These are phyloP conservation scores for Actenoides hombroni DNA, from an alignment of 2,113 vertebrate genomes.

Conservation along the genomic window DNA sequence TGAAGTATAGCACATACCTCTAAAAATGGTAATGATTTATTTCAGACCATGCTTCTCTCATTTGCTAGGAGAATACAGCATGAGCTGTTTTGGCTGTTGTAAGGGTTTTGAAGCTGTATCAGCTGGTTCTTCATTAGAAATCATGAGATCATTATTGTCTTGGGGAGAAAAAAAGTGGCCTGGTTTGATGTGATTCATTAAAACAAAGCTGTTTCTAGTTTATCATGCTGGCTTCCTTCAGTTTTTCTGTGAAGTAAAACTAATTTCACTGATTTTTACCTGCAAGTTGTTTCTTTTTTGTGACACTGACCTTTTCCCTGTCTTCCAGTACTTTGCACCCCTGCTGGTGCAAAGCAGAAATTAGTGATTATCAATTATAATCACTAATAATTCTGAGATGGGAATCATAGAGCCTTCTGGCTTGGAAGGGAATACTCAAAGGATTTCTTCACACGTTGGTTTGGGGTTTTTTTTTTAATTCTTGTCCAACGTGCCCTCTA, in stretches of 20 bases:
- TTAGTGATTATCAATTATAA: neutral
- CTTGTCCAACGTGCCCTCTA: rapidly evolving
- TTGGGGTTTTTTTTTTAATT: neutral
- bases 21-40: rapidly evolving
- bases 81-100: neutral
- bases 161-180: neutral
- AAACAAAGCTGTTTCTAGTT: neutral
- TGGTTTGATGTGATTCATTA: slow-evolving; percentile 7
- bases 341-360: neutral
- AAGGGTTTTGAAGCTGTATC: neutral
- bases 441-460: neutral
- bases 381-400: neutral
- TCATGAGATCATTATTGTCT: neutral
- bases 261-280: neutral
- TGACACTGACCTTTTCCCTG: neutral
- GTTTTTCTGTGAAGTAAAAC: neutral
- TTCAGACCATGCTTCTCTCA: neutral
- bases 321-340: too few relatives aligned
- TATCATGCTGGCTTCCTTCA: neutral
- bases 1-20: neutral
- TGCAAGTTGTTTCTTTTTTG: neutral
- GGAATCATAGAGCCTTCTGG: neutral
- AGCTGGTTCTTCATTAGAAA: neutral
- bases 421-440: neutral
- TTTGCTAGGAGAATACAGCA: neutral